These are phyloP conservation scores for Lucilia cuprina DNA, from an alignment of 1,140 invertebrate species.

Conservation along the genomic window DNA sequence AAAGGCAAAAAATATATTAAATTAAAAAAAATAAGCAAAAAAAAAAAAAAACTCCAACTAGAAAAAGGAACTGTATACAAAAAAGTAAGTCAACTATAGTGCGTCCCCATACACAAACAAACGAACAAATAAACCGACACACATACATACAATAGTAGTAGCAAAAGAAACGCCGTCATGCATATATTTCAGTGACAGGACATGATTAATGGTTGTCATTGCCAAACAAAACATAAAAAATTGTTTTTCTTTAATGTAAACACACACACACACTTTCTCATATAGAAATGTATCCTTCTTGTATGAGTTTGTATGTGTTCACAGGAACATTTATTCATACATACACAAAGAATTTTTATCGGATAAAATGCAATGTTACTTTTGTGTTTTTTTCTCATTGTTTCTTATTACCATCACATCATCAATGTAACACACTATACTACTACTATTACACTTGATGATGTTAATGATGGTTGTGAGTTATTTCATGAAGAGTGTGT, in stretches of 20 bases:
- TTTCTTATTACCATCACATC: background rate
- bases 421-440: background rate
- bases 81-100: background rate
- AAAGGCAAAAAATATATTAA: background rate
- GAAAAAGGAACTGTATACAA: slow-evolving; percentile 14
- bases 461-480: background rate
- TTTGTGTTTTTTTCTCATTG: background rate
- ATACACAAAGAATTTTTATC: slow-evolving; percentile 26
- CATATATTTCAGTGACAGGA: slow-evolving; percentile 58
- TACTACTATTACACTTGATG: background rate
- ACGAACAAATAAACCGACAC: background rate
- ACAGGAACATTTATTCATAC: background rate
- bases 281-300: background rate
- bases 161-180: slow-evolving; percentile 38
- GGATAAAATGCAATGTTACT: slow-evolving; percentile 27
- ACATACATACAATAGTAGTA: background rate
- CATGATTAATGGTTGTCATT: slow-evolving; percentile 63
- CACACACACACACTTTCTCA: background rate
- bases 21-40: background rate
- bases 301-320: background rate
- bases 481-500: background rate
- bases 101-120: background rate
- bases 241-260: slow-evolving; percentile 35
- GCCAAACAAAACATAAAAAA: slow-evolving; percentile 47
- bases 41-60: background rate